Evolutionary conservation across 2,113 vertebrate genomes (phyloP).

Genomic region (Tenrec ecaudatus): DNA sequence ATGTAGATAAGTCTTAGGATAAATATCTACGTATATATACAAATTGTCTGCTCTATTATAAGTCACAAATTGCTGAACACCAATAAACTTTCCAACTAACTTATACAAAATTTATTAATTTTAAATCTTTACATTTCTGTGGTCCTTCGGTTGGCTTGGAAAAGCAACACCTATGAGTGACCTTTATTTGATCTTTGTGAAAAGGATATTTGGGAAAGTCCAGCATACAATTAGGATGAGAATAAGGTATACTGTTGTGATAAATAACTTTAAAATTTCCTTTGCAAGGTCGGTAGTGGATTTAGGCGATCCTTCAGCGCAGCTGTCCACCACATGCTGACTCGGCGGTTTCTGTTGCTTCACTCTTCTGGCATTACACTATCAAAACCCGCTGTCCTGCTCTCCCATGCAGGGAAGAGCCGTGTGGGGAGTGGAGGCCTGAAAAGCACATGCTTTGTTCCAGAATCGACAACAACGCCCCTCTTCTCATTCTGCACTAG

Average conservation of each 20-base stretch:
- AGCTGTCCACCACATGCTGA: neutral
- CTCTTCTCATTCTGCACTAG: neutral
- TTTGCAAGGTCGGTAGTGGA: neutral
- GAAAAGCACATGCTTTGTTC: neutral
- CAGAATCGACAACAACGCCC: neutral
- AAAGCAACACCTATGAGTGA: neutral
- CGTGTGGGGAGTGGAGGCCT: neutral
- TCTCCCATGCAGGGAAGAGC: neutral
- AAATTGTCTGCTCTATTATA: neutral
- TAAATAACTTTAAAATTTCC: neutral
- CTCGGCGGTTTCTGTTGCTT: neutral
- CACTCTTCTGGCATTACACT: neutral
- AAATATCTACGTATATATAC: neutral
- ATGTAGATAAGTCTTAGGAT: constrained; percentile 10
- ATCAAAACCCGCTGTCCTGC: neutral
- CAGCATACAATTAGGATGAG: neutral
- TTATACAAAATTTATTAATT: constrained; percentile 24
- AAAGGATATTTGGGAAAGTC: neutral
- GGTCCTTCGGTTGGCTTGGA: neutral
- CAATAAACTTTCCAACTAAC: neutral
- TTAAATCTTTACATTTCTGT: neutral
- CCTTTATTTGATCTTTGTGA: neutral
- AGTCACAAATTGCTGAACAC: neutral
- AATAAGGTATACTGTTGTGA: neutral
- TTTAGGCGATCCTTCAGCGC: neutral